These are phyloP conservation scores for Erythrolamprus reginae DNA, from an alignment of 2,113 vertebrate genomes.

Conservation along the genomic window DNA sequence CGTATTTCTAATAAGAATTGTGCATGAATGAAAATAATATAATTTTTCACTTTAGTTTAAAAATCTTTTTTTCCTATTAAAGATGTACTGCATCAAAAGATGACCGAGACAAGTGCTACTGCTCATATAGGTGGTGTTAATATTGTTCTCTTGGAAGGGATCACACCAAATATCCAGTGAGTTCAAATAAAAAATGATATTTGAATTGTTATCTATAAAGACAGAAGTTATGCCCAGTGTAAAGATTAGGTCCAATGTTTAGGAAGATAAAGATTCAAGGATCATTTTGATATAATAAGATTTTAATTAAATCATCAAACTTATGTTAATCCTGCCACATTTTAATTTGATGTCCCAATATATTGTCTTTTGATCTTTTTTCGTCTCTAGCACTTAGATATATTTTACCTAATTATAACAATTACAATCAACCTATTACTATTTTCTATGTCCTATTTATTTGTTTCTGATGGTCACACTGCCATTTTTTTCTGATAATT, in stretches of 20 bases:
- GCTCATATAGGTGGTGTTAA: slow-evolving; percentile 97
- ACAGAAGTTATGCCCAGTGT: neutral
- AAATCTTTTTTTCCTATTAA: slow-evolving; percentile 30
- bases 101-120: slow-evolving; percentile 96
- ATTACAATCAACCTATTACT: neutral
- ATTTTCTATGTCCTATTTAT: neutral
- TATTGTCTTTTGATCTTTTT: neutral
- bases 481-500: neutral
- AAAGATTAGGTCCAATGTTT: neutral
- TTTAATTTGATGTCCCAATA: neutral
- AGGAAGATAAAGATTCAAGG: neutral
- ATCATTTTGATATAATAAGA: neutral
- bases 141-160: slow-evolving; percentile 94
- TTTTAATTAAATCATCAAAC: neutral
- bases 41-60: neutral
- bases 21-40: neutral
- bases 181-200: slow-evolving; percentile 54
- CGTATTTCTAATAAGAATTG: neutral
- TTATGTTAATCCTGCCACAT: neutral
- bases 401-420: neutral
- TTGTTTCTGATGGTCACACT: neutral
- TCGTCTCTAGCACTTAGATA: neutral
- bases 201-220: neutral
- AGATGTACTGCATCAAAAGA: slow-evolving; percentile 98
- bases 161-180: slow-evolving; percentile 97